Conservation (phyloP, 2,888 invertebrate genomes). For the Tipula confusa region DNA sequence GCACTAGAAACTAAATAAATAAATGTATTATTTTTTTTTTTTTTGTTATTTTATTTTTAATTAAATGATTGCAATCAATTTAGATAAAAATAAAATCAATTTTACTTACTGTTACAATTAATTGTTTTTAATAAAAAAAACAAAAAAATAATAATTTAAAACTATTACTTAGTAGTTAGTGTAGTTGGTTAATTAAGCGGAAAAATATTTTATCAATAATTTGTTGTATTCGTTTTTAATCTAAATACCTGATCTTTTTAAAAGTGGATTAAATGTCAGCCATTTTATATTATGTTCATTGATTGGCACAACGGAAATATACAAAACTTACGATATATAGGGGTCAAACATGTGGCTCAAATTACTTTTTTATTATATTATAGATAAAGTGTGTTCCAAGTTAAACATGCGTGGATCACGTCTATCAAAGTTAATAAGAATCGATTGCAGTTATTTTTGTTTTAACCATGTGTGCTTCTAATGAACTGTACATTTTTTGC, state of each 20-base stretch:
- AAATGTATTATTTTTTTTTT: neutral
- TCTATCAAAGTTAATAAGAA: too few species aligned
- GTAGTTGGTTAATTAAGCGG: neutral
- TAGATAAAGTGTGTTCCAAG: too few species aligned
- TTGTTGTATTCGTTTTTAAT: neutral
- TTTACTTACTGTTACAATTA: neutral
- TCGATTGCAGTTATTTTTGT: too few species aligned
- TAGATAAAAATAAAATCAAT: slow-evolving; percentile 14
- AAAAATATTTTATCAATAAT: neutral
- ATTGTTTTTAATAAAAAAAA: neutral
- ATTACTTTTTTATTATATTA: too few species aligned
- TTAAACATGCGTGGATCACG: too few species aligned
- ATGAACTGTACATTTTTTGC: too few species aligned
- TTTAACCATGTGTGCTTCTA: too few species aligned
- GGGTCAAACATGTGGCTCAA: too few species aligned
- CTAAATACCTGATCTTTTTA: neutral
- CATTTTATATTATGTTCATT: neutral
- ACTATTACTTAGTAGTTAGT: neutral
- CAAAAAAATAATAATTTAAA: neutral
- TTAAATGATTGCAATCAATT: slow-evolving; percentile 20
- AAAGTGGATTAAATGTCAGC: neutral
- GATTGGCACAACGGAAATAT: neutral
- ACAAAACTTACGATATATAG: too few species aligned
- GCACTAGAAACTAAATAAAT: neutral
- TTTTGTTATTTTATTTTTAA: neutral